Conservation (phyloP, 2,113 vertebrate species). For the Alectura lathami region DNA sequence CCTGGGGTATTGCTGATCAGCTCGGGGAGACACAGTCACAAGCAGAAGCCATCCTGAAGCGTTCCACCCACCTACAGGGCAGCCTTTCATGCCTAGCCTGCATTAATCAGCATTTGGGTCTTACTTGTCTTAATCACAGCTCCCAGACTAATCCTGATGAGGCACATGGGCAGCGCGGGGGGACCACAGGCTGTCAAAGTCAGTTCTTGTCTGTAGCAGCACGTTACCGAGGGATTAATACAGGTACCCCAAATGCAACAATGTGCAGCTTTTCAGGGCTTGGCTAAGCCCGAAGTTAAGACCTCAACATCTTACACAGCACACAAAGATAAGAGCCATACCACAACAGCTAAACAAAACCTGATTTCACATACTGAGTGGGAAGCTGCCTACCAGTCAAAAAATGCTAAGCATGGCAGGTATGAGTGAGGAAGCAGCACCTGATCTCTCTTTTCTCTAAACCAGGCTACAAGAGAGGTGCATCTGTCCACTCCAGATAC, state of each 20-base stretch:
- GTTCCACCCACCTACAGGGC: background rate
- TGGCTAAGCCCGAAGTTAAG: background rate
- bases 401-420: background rate
- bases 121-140: background rate
- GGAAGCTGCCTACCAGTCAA: conserved; percentile 43
- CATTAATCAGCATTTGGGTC: background rate
- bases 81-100: background rate
- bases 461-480: background rate
- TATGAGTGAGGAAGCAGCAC: conserved; percentile 2
- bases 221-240: background rate
- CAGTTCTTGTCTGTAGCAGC: background rate
- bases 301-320: background rate
- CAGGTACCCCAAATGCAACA: background rate
- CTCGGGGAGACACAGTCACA: background rate
- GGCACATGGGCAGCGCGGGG: background rate
- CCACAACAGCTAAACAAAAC: conserved; percentile 26
- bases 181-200: background rate
- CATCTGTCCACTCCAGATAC: background rate
- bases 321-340: background rate
- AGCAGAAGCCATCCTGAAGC: background rate
- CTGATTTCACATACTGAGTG: conserved; percentile 35
- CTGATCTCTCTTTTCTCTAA: background rate
- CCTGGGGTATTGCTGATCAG: accelerated
- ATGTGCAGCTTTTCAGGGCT: background rate
- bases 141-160: background rate